These are phyloP conservation scores for Leucoraja ocellata DNA, from an alignment of 2,797 vertebrate genomes.

Conservation along the genomic window DNA sequence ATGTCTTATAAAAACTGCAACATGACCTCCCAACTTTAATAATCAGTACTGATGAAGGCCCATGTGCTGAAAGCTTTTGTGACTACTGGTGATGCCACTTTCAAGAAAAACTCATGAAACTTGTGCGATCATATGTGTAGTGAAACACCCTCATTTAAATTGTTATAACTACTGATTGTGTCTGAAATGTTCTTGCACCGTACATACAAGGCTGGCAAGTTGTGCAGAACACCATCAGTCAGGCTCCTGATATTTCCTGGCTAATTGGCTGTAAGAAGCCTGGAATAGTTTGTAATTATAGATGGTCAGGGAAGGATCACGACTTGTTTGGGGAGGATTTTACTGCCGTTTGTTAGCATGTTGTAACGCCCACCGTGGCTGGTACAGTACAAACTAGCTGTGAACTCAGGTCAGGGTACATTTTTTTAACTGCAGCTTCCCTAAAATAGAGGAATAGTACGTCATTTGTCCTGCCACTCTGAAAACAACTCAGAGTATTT, in stretches of 20 bases:
- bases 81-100: no score
- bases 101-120: not conserved
- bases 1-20: no score
- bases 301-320: not conserved
- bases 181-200: not conserved
- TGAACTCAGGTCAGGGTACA: not conserved
- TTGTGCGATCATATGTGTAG: not conserved
- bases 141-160: not conserved
- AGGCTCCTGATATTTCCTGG: not conserved
- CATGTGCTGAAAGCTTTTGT: no score
- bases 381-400: not conserved
- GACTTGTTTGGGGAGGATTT: not conserved
- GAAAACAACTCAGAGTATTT: conserved; percentile 11
- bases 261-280: not conserved
- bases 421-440: not conserved
- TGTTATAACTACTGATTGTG: no score
- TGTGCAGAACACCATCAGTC: not conserved
- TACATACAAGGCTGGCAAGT: not conserved
- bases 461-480: not conserved
- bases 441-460: not conserved
- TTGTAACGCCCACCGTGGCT: not conserved
- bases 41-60: no score
- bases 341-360: not conserved
- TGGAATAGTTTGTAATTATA: not conserved
- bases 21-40: no score